These are phyloP conservation scores for Intellagama lesueurii DNA, from an alignment of 2,797 vertebrate species.

Conservation along the genomic window DNA sequence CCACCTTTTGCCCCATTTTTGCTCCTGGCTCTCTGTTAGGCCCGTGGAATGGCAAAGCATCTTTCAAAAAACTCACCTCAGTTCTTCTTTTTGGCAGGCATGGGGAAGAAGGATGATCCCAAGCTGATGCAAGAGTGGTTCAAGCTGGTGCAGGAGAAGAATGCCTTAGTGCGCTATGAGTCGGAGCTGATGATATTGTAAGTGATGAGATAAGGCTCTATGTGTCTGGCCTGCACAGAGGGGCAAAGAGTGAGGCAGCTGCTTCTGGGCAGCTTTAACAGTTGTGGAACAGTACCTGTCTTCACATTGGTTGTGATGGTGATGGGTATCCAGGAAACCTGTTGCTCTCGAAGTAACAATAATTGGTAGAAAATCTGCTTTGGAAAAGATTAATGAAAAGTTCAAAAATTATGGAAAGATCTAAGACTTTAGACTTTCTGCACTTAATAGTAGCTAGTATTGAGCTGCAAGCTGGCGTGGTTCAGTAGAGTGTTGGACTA, in stretches of 20 bases:
- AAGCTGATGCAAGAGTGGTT: conserved; percentile 99
- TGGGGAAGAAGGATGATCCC: conserved; percentile 99
- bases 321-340: background rate
- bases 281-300: background rate
- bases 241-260: background rate
- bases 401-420: background rate
- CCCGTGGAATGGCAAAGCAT: conserved; percentile 51
- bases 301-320: background rate
- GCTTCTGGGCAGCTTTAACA: too few relatives aligned
- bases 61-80: conserved; percentile 60
- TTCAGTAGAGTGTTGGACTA: too few relatives aligned
- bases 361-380: background rate
- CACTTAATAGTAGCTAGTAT: background rate
- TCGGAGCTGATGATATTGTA: conserved; percentile 99
- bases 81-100: conserved; percentile 85
- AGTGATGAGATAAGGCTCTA: conserved; percentile 74
- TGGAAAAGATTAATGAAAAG: background rate
- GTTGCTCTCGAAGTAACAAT: background rate
- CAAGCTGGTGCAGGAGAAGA: conserved; percentile 98
- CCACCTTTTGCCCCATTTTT: conserved; percentile 60
- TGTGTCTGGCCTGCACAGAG: accelerated
- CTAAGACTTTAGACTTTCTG: background rate
- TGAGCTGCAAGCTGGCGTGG: too few relatives aligned
- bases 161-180: conserved; percentile 97
- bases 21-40: conserved; percentile 62